These are phyloP conservation scores for Porites lobata DNA, from an alignment of 92 coral and sea anemone species.

Conservation along the genomic window DNA sequence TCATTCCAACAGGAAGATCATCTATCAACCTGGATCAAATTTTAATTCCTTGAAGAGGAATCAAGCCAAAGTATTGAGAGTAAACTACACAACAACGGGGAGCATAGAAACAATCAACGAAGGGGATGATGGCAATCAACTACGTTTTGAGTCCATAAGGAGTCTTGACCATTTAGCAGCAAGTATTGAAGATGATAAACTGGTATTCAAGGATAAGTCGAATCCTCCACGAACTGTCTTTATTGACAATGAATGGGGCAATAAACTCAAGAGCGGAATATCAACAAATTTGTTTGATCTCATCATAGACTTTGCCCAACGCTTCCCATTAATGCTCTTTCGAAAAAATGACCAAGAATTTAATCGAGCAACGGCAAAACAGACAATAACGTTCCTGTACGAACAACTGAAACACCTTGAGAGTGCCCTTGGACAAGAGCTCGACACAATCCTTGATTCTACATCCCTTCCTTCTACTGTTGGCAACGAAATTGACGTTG, in stretches of 20 bases:
- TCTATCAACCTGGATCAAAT: constrained; percentile 22
- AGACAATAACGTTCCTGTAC: constrained; percentile 5
- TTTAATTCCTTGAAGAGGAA: constrained; percentile 32
- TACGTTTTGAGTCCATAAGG: constrained; percentile 28
- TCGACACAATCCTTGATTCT: constrained; percentile 41
- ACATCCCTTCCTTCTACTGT: constrained; percentile 26
- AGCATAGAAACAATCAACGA: constrained; percentile 31
- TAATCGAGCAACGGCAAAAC: neutral
- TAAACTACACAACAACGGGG: constrained; percentile 35
- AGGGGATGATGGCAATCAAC: constrained; percentile 19
- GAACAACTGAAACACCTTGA: constrained; percentile 10
- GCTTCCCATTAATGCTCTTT: constrained; percentile 33
- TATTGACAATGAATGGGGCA: constrained; percentile 29
- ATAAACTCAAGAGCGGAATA: neutral
- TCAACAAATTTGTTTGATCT: constrained; percentile 26
- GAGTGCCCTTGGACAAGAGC: constrained; percentile 20
- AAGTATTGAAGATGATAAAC: constrained; percentile 7
- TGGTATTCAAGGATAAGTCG: constrained; percentile 34
- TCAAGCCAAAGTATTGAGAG: constrained; percentile 18
- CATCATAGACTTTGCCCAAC: constrained; percentile 31
- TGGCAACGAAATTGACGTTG: constrained; percentile 28
- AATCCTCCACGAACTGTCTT: constrained; percentile 33
- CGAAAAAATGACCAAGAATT: constrained; percentile 19
- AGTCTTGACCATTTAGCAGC: constrained; percentile 16
- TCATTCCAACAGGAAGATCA: constrained; percentile 23